Percentiles rank a stretch among this genome's conserved stretches.
Evolutionary conservation across 2,797 vertebrate species (phyloP).

Genomic region (Vespertilio murinus): DNA sequence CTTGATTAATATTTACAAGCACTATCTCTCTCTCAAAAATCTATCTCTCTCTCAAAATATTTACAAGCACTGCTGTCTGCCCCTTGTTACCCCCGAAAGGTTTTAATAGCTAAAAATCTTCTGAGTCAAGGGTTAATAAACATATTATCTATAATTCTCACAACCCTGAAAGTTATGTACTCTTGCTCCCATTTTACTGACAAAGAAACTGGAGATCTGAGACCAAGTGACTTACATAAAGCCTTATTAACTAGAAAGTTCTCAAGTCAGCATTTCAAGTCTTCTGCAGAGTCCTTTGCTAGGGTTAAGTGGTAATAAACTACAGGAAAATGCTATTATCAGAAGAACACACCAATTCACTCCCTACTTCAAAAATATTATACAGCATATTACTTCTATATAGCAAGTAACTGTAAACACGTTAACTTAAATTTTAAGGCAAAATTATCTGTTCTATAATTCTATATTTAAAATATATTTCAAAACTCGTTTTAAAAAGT

Average conservation of each 20-base stretch:
- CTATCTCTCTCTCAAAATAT: too few relatives aligned
- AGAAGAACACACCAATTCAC: background rate
- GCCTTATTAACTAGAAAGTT: background rate
- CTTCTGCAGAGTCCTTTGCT: background rate
- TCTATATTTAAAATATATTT: background rate
- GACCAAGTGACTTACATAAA: constrained; percentile 10
- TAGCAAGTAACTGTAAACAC: background rate
- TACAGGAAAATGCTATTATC: background rate
- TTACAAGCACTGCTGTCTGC: background rate
- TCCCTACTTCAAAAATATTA: background rate
- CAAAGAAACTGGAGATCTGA: background rate
- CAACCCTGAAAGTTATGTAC: background rate
- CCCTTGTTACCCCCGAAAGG: background rate
- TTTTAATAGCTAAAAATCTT: background rate
- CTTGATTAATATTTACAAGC: background rate
- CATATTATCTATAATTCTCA: background rate
- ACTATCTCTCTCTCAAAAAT: too few relatives aligned
- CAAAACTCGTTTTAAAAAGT: background rate
- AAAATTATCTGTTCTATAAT: background rate
- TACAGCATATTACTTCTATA: background rate
- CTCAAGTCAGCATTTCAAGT: background rate
- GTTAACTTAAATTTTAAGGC: background rate
- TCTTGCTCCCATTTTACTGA: constrained; percentile 21
- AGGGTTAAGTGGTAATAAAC: background rate
- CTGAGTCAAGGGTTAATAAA: background rate